Percentiles rank a stretch among this genome's conserved stretches.
phyloP scores from a whole-genome alignment of 2,113 vertebrate species.

The Sebastes fasciatus region DNA sequence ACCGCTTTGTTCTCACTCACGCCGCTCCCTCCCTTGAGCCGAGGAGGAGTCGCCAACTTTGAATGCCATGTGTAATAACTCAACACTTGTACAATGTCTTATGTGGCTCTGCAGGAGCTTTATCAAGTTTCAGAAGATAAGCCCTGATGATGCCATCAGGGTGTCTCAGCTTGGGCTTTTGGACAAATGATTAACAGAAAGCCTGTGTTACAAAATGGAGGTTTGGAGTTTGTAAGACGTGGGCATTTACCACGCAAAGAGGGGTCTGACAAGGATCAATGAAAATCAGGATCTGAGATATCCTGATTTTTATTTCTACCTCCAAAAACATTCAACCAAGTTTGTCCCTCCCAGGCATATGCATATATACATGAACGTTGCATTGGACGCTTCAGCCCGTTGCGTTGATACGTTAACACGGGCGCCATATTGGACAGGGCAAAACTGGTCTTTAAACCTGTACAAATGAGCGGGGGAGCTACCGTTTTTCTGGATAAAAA shows the following conservation, averaged over 20 bases:
- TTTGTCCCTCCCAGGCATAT: no score
- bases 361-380: no score
- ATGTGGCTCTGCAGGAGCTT: not conserved
- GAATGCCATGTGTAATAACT: no score
- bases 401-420: no score
- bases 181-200: not conserved
- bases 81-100: not conserved
- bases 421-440: no score
- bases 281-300: not conserved
- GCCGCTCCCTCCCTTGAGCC: no score
- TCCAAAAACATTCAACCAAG: no score
- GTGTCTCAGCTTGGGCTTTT: not conserved
- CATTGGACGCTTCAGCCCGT: not conserved
- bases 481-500: no score
- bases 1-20: no score
- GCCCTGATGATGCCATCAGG: not conserved
- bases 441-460: no score
- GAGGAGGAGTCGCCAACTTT: no score
- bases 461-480: no score
- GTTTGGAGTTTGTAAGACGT: not conserved
- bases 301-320: not conserved
- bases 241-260: not conserved
- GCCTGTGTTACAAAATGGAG: not conserved
- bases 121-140: slow-evolving; percentile 16
- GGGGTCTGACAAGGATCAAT: not conserved